Evolutionary conservation across 2,797 vertebrate genomes (phyloP).

Genomic region (Protosalanx chinensis): DNA sequence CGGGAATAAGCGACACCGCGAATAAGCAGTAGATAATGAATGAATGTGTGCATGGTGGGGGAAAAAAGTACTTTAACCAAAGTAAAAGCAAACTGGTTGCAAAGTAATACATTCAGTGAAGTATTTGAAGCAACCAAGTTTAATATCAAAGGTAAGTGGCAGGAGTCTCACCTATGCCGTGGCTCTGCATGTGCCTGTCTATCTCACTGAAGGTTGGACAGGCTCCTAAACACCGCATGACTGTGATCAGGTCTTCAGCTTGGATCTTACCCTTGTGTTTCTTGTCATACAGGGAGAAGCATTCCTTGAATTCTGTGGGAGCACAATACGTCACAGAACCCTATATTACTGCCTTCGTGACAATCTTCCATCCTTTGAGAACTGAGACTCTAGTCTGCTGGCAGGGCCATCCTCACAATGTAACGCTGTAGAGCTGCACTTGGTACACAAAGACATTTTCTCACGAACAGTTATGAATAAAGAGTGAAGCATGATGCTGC

Average conservation of each 20-base stretch:
- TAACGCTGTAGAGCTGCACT: too few species aligned
- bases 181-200: conserved; percentile 75
- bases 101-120: too few species aligned
- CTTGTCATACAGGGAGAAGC: conserved; percentile 87
- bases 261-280: conserved; percentile 79
- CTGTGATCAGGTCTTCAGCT: conserved; percentile 75
- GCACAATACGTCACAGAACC: neutral
- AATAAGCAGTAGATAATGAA: too few species aligned
- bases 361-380: neutral
- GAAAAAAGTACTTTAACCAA: too few species aligned
- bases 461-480: too few species aligned
- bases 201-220: conserved; percentile 79
- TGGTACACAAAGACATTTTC: too few species aligned
- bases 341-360: neutral
- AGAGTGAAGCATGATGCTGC: neutral
- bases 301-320: conserved; percentile 85
- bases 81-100: too few species aligned
- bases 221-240: conserved; percentile 83
- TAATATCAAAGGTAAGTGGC: neutral
- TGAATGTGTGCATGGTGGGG: too few species aligned
- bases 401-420: too few species aligned
- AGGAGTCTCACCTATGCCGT: conserved; percentile 72
- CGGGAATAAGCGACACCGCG: too few species aligned
- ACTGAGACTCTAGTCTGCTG: neutral
- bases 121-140: neutral